Evolutionary conservation across 2,797 vertebrate species (phyloP), one percentile per base, ranked within the genome.

Genomic region (Eulemur albifrons): DNA sequence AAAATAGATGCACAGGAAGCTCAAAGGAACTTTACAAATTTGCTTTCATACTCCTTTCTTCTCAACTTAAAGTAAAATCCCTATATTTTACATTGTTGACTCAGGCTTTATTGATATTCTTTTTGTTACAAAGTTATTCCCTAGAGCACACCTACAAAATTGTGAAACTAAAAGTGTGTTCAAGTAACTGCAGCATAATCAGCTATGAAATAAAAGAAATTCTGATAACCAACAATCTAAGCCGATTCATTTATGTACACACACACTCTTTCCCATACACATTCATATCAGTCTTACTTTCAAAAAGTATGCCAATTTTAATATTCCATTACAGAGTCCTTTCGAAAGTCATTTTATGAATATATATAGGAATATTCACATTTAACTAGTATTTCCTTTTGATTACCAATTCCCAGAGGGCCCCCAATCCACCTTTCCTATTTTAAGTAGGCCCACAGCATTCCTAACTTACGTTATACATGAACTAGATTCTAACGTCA

Each of bases 61-160:
- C 85, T 92, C 72, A 88, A 61, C 67, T 95, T 97, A 79, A 79
- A 94, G 84, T 79, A 92, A 81, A 83, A 95, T 85, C 30, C 38
- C 86, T 91, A 2, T 70, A 85, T 85, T 94, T 96, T 77, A 43
- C 63, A 69, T 35, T 67, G 75, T 91, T 89, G 79, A 89, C 48
- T 90, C n/a, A 65, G 38, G 70, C 32, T 97, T 93, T 85, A 73
- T 59, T 87, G 82, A 70, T 70, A 52, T 27, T 94, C 59, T 80
- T 70, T 97, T 94, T 91, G 79, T 91, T 86, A n/a, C 52, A 40
- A 45, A 88, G 63, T 75, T 77, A 77, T 75, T 92, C 52, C 73
- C 45, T n/a, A 13, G 21, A 80, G 38, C 65, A 65, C 17, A 82
- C 4, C 59, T 54, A 75, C 76, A 67, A 76, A 95, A 72, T 35